Conservation (phyloP, 1,140 invertebrate genomes). For the Vollenhovia emeryi region DNA sequence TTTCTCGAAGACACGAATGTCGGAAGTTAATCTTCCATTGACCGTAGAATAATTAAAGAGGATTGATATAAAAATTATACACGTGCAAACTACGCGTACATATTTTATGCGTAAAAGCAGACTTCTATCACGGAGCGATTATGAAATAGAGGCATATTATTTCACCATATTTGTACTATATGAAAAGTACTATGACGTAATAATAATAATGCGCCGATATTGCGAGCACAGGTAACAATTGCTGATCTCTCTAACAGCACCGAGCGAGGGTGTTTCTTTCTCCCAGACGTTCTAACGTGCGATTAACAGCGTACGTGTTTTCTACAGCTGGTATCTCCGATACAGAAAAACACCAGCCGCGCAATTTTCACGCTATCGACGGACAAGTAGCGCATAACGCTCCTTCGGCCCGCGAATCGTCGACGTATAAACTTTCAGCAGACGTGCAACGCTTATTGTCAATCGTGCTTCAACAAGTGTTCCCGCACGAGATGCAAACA, state of each 20-base stretch:
- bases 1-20: neutral
- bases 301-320: conserved; percentile 3
- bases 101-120: neutral
- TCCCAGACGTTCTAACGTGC: neutral
- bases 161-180: neutral
- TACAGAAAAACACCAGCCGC: conserved; percentile 22
- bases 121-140: neutral
- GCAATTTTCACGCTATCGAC: conserved; percentile 50
- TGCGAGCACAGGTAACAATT: neutral
- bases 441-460: conserved; percentile 41
- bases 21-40: neutral
- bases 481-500: conserved; percentile 57
- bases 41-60: neutral
- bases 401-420: neutral
- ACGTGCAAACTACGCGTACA: neutral
- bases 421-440: conserved; percentile 26
- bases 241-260: conserved; percentile 14
- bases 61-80: neutral
- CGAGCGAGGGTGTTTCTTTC: neutral
- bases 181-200: neutral
- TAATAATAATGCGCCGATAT: neutral
- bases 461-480: conserved; percentile 66
- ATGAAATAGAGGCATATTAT: neutral
- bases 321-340: neutral
- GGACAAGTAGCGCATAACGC: conserved; percentile 42